Evolutionary conservation across 2,113 vertebrate genomes (phyloP).

Genomic region (Atlantisia rogersi): DNA sequence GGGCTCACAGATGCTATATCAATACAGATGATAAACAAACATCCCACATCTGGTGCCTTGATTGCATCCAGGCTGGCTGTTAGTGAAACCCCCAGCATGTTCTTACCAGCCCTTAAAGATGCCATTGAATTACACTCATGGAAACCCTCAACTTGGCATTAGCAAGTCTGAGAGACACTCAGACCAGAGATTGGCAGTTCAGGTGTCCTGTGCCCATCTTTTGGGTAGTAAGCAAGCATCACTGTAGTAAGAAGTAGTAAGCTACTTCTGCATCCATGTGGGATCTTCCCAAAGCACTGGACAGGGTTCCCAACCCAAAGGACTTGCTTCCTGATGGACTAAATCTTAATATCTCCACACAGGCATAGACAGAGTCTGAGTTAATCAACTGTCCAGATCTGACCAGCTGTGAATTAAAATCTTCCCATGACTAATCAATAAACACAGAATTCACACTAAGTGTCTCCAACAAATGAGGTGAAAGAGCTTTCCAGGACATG

Average conservation of each 20-base stretch:
- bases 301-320: not conserved
- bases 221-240: not conserved
- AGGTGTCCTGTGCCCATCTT: not conserved
- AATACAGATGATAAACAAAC: not conserved
- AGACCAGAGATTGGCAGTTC: rapidly evolving
- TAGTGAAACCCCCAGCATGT: not conserved
- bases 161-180: not conserved
- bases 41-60: not conserved
- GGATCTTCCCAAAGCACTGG: not conserved
- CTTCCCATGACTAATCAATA: not conserved
- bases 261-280: not conserved
- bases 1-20: not conserved
- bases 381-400: not conserved
- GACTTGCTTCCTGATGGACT: not conserved
- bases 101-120: not conserved
- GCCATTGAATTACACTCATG: not conserved
- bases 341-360: not conserved
- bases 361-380: not conserved
- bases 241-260: no score
- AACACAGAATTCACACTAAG: not conserved
- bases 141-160: not conserved
- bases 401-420: not conserved
- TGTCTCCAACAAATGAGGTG: not conserved
- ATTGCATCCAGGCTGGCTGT: not conserved
- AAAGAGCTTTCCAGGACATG: not conserved